Conservation (phyloP, 2,797 vertebrate genomes). For the Sebastes flavidus region DNA sequence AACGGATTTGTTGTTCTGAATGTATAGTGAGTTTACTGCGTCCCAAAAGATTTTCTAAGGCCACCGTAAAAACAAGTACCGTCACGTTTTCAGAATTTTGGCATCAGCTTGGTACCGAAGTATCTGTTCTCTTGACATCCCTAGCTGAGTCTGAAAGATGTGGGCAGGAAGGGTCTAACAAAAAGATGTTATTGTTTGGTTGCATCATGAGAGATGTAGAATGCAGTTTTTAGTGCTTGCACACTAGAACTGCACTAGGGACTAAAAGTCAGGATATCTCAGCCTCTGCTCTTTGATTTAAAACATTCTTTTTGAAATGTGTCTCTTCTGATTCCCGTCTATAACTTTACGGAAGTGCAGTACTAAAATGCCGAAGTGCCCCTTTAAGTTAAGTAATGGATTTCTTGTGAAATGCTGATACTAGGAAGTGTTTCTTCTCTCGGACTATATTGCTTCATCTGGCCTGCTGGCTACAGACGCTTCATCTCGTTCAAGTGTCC, state of each 20-base stretch:
- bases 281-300: background rate
- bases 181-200: too few species aligned
- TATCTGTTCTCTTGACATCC: too few species aligned
- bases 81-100: too few species aligned
- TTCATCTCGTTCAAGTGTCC: constrained; percentile 7
- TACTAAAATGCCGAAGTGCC: background rate
- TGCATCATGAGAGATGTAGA: background rate
- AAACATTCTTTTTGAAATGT: background rate
- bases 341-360: background rate
- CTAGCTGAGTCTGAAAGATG: too few species aligned
- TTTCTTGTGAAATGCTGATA: background rate
- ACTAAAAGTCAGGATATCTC: background rate
- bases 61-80: too few species aligned
- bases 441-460: background rate
- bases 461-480: background rate
- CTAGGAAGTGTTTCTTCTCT: background rate
- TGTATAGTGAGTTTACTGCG: too few species aligned
- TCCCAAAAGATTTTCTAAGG: too few species aligned
- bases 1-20: too few species aligned
- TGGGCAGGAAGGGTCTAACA: too few species aligned
- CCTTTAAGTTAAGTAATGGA: background rate
- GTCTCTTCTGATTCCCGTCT: background rate
- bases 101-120: too few species aligned
- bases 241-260: background rate
- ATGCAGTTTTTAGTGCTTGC: background rate